A percentile compares a stretch with the other conserved stretches of the same genome.
These are phyloP conservation scores for Numenius phaeopus DNA, from an alignment of 2,797 vertebrate species.

Conservation along the genomic window DNA sequence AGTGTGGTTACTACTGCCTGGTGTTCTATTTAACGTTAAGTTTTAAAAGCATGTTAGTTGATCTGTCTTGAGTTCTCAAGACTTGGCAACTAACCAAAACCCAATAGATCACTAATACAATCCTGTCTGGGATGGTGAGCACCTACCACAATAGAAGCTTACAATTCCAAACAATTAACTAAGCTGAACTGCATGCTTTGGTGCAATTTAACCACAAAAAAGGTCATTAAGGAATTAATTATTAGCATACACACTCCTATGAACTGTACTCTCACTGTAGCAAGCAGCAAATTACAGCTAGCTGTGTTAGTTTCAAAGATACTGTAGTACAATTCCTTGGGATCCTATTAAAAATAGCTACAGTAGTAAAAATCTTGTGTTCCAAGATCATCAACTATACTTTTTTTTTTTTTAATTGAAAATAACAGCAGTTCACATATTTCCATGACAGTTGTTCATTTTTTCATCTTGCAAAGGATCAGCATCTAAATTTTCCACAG, in stretches of 20 bases:
- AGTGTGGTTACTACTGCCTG: background rate
- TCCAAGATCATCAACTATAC: background rate
- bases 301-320: background rate
- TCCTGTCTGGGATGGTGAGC: background rate
- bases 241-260: too few species aligned
- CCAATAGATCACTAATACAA: background rate
- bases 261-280: background rate
- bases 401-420: background rate
- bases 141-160: background rate
- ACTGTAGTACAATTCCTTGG: background rate
- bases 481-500: background rate
- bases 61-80: background rate
- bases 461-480: background rate
- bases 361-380: background rate
- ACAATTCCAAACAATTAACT: background rate
- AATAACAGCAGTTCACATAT: background rate
- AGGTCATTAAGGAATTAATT: background rate
- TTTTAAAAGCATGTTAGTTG: slow-evolving; percentile 65
- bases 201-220: background rate
- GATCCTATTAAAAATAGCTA: background rate
- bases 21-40: slow-evolving; percentile 34
- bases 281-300: background rate
- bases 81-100: background rate
- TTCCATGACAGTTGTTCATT: background rate
- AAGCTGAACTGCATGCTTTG: background rate